These are phyloP conservation scores for Diorhabda carinulata DNA, from an alignment of 1,140 invertebrate species.

Conservation along the genomic window DNA sequence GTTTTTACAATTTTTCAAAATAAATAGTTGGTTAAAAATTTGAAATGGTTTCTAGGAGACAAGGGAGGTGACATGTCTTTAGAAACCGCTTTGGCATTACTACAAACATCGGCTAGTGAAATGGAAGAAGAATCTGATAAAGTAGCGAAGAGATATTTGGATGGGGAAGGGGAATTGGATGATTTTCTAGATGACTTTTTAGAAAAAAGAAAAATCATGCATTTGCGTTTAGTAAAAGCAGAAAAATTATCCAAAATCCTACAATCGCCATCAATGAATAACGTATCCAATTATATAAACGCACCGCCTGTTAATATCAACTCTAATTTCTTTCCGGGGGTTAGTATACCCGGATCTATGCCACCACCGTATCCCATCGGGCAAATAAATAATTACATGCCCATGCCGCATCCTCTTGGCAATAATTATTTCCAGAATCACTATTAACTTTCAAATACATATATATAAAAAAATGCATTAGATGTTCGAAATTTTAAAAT, in stretches of 20 bases:
- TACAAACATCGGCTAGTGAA: constrained; percentile 81
- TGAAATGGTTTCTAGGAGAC: constrained; percentile 53
- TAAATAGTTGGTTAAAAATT: neutral
- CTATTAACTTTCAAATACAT: constrained; percentile 26
- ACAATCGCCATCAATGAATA: constrained; percentile 44
- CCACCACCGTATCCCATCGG: constrained; percentile 52
- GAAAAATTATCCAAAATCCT: constrained; percentile 82
- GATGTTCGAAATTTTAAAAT: too few relatives aligned
- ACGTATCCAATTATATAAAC: constrained; percentile 42
- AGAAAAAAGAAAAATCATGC: constrained; percentile 68
- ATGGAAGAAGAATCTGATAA: constrained; percentile 84
- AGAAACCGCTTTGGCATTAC: constrained; percentile 75
- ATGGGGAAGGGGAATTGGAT: constrained; percentile 68
- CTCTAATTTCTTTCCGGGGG: constrained; percentile 45
- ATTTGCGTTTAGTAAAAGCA: constrained; percentile 75
- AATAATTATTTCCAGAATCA: constrained; percentile 45
- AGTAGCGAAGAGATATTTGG: constrained; percentile 71
- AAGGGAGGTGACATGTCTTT: constrained; percentile 67
- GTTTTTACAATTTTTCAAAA: too few relatives aligned
- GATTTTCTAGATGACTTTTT: constrained; percentile 76
- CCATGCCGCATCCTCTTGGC: constrained; percentile 52
- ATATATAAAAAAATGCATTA: too few relatives aligned
- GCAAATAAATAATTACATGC: constrained; percentile 51
- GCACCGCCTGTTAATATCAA: constrained; percentile 42
- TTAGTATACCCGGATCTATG: constrained; percentile 18